These are phyloP conservation scores for Drosophila birchii DNA, from an alignment of 2,888 invertebrate genomes.

Conservation along the genomic window DNA sequence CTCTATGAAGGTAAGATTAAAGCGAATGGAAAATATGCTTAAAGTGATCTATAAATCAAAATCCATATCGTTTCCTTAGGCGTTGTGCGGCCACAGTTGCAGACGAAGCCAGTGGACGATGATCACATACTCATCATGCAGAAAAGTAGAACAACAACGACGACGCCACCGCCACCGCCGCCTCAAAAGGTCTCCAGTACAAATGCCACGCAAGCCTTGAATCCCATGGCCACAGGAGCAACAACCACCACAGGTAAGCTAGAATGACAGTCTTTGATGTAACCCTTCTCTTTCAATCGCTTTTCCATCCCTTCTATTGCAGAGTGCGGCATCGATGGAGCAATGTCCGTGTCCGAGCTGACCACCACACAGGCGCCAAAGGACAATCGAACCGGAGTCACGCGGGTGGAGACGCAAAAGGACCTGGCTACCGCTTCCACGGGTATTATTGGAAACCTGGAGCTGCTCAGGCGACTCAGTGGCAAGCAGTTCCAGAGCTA, in stretches of 20 bases:
- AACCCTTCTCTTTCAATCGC: not conserved
- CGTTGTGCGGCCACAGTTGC: conserved; percentile 90
- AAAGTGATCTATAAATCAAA: not conserved
- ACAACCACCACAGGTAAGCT: conserved; percentile 78
- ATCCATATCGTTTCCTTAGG: conserved; percentile 83
- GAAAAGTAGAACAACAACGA: conserved; percentile 60
- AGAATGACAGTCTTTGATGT: fast-evolving
- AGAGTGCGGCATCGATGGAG: conserved; percentile 81
- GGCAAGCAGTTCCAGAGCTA: conserved; percentile 93
- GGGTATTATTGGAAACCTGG: conserved; percentile 86
- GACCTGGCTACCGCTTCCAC: conserved; percentile 82
- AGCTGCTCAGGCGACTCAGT: conserved; percentile 90
- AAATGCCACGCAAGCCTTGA: conserved; percentile 54
- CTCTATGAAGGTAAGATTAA: conserved; percentile 91
- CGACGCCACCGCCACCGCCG: conserved; percentile 60
- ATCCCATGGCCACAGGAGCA: conserved; percentile 57
- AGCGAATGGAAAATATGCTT: not conserved
- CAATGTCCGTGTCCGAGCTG: conserved; percentile 78
- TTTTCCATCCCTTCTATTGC: not conserved
- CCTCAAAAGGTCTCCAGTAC: conserved; percentile 83
- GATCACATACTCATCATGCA: conserved; percentile 81
- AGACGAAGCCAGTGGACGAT: conserved; percentile 79
- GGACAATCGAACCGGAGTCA: conserved; percentile 78
- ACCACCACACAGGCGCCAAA: conserved; percentile 83
- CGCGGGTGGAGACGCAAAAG: conserved; percentile 72